Evolutionary conservation across 2,888 invertebrate species (phyloP).

Genomic region (Cantharis nigra): DNA sequence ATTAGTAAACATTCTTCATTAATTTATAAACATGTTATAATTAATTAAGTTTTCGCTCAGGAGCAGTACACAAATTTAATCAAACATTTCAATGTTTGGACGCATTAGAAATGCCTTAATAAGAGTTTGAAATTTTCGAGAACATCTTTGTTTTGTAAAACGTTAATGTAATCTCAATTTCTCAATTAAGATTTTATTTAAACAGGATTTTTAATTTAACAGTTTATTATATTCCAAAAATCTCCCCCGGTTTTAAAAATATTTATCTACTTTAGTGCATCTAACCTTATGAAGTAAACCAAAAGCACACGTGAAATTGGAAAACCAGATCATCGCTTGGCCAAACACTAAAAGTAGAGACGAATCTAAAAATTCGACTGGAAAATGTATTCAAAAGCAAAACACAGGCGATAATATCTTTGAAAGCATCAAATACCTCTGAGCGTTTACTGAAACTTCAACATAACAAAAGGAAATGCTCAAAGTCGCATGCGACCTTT

Average conservation of each 20-base stretch:
- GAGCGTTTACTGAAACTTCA: conserved; percentile 24
- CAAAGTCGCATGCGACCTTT: conserved; percentile 21
- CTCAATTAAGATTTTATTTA: background rate
- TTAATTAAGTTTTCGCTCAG: background rate
- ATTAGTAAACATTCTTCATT: background rate
- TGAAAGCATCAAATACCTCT: conserved; percentile 29
- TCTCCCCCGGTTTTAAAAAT: background rate
- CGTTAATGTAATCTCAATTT: background rate
- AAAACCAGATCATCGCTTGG: conserved; percentile 26
- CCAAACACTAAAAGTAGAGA: conserved; percentile 26
- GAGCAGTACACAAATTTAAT: background rate
- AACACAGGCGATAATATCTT: conserved; percentile 29
- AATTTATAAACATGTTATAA: background rate
- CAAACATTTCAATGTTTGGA: background rate
- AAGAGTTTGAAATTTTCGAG: background rate
- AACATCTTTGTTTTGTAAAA: background rate
- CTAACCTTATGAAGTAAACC: background rate
- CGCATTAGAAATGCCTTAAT: background rate
- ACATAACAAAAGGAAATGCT: conserved; percentile 21
- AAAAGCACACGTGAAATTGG: conserved; percentile 10
- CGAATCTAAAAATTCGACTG: conserved; percentile 22
- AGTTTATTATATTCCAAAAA: background rate
- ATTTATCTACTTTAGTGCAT: background rate
- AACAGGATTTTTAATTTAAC: background rate
- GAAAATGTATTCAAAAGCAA: conserved; percentile 29